Evolutionary conservation across 2,888 invertebrate genomes (phyloP), one percentile per base, ranked within the genome.

Genomic region (Lacanobia wlatinum): DNA sequence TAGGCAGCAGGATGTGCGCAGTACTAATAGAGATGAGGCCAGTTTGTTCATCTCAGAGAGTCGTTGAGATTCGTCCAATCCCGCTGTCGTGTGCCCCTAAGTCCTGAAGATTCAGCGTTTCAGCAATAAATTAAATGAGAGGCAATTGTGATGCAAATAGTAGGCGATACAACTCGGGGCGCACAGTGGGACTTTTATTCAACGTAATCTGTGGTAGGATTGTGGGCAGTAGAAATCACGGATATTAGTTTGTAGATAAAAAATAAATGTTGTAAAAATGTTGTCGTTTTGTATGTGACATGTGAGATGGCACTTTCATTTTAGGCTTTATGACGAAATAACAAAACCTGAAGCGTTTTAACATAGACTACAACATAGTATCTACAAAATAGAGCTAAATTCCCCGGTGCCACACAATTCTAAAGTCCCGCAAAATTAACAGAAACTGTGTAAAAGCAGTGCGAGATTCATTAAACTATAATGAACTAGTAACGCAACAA

Each of bases 91-190:
- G 46, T 58, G 56, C 43, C n/a, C n/a, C 40, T 21, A 21, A 63
- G 28, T 58, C 55, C 58, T 77, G 63, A 77, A 65, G 63, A 66
- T 85, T 70, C 38, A 58, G 46, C 72, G 58, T 61, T 85, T 67
- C 50, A 59, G 53, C 74, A 67, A 73, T 79, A 73, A 85, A 83
- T 83, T 75, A 69, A 79, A 83, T 60, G 75, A 68, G 58, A 56
- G 58, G 65, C 70, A 34, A 85, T 83, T 83, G 85, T 83, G 43
- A 83, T 83, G 85, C 72, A 83, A 85, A 83, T 83, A 68, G 63
- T 58, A 73, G 38, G 18, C 34, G 61, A 56, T 73, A 72, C 72
- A 34, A 23, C 5, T 1, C 3, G 5, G 3, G n/a, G 2, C 34
- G 23, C 55, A 40, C 16, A 59, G 6, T 23, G n/a, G 21, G 48